A percentile compares a stretch with the other conserved stretches of the same genome.
Conservation (phyloP, 2,113 vertebrate genomes). For the Aptenodytes patagonicus region DNA sequence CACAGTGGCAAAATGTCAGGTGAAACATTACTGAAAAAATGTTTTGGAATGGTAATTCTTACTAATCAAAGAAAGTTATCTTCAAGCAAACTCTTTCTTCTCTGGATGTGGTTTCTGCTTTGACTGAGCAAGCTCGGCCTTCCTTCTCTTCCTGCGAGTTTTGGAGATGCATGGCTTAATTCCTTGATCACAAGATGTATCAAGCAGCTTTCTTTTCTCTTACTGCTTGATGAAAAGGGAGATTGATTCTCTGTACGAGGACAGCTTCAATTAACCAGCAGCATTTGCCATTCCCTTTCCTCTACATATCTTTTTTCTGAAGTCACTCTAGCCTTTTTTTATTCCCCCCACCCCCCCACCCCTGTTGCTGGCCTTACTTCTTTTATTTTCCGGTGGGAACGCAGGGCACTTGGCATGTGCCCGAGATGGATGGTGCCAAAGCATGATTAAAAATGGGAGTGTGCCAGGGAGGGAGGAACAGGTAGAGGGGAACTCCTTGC, state of each 20-base stretch:
- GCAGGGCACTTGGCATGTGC: background rate
- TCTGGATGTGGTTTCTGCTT: background rate
- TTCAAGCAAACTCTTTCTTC: background rate
- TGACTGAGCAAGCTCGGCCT: background rate
- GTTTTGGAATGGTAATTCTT: background rate
- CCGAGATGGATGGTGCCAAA: fast-evolving
- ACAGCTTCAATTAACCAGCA: background rate
- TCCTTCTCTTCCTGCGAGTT: background rate
- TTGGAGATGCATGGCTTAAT: background rate
- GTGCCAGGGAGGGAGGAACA: background rate
- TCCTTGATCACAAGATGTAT: background rate
- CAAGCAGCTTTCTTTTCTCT: background rate
- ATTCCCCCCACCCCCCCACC: fast-evolving
- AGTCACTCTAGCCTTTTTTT: background rate
- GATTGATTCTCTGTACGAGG: background rate
- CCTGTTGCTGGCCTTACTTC: background rate
- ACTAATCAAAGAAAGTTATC: background rate
- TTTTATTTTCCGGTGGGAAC: background rate
- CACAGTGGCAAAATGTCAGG: background rate
- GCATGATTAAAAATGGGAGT: background rate
- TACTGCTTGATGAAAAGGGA: background rate
- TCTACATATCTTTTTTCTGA: background rate
- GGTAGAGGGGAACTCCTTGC: background rate
- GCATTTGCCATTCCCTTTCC: background rate
- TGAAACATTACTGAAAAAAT: background rate